Evolutionary conservation across 2,113 vertebrate species (phyloP).

Genomic region (Peromyscus polionotus): DNA sequence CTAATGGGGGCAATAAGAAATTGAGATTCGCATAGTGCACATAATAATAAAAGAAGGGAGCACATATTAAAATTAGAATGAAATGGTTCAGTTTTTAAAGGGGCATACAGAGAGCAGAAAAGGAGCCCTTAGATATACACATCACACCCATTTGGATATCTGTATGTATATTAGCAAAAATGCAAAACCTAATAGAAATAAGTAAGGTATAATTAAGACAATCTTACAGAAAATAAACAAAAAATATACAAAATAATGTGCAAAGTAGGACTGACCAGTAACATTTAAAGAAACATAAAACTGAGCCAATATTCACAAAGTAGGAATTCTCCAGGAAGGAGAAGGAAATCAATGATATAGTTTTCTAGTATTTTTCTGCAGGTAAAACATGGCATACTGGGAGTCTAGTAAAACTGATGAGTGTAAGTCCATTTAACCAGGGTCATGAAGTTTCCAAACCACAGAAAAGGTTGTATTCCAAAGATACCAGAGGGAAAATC

Average conservation of each 20-base stretch:
- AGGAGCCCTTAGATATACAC: neutral
- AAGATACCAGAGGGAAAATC: neutral
- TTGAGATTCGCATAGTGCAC: neutral
- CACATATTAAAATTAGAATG: neutral
- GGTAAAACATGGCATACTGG: neutral
- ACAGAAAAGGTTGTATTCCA: constrained; percentile 3
- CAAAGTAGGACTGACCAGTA: neutral
- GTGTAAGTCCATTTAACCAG: neutral
- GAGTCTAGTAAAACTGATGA: neutral
- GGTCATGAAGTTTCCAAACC: neutral
- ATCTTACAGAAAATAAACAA: neutral
- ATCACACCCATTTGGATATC: neutral
- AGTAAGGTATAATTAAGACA: neutral
- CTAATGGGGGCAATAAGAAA: neutral
- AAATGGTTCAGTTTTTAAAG: neutral
- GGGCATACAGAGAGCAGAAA: neutral
- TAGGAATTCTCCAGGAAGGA: neutral
- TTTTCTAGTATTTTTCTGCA: neutral
- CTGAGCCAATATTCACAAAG: neutral
- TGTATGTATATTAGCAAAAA: neutral
- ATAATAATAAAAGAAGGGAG: constrained; percentile 1
- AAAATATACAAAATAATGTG: neutral
- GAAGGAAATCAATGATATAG: neutral
- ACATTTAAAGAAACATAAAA: neutral
- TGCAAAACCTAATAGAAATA: neutral